A percentile compares a stretch with the other conserved stretches of the same genome.
These are phyloP conservation scores for Podocnemis expansa DNA, from an alignment of 2,113 vertebrate species.

Conservation along the genomic window DNA sequence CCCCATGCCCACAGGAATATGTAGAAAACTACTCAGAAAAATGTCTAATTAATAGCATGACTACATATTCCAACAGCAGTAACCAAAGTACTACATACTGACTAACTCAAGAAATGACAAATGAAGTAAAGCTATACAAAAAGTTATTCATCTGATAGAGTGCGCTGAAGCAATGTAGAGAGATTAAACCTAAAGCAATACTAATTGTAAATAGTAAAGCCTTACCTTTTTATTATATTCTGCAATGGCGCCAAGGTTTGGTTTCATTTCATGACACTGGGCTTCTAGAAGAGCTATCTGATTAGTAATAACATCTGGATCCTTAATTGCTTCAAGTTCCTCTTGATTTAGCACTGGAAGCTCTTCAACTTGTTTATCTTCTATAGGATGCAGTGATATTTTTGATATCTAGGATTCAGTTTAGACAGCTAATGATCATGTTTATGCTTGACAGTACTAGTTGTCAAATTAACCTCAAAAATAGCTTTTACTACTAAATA, in stretches of 20 bases:
- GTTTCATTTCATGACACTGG: slow-evolving; percentile 86
- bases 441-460: neutral
- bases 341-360: slow-evolving; percentile 78
- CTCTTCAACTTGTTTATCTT: slow-evolving; percentile 79
- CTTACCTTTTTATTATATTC: slow-evolving; percentile 92
- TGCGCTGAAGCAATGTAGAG: fast-evolving
- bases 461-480: neutral
- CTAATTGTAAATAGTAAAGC: neutral
- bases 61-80: fast-evolving
- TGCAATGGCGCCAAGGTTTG: slow-evolving; percentile 90
- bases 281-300: slow-evolving; percentile 91
- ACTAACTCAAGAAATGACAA: neutral
- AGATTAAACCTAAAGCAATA: too few species aligned
- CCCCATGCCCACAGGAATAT: neutral
- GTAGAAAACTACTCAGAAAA: neutral
- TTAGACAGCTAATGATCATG: neutral
- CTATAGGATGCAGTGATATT: slow-evolving; percentile 85
- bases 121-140: neutral
- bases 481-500: neutral
- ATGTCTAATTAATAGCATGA: fast-evolving
- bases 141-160: neutral
- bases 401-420: slow-evolving; percentile 82
- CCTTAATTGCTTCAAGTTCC: slow-evolving; percentile 82
- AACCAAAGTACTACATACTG: neutral
- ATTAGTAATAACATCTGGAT: slow-evolving; percentile 84